Conservation (phyloP, 2,888 invertebrate species). For the Acronicta psi region DNA sequence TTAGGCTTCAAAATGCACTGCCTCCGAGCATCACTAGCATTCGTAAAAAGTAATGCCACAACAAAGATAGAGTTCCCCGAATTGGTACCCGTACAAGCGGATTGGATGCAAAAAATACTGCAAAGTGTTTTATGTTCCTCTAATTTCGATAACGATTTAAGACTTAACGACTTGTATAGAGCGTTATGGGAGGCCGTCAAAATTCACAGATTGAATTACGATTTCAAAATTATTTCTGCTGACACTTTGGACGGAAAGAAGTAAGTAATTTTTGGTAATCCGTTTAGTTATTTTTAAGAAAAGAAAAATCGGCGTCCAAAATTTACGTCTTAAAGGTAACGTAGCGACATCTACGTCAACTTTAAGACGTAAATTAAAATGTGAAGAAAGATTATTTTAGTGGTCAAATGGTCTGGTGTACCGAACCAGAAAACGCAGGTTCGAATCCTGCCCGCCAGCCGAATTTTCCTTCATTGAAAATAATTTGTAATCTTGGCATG, state of each 20-base stretch:
- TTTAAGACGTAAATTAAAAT: too few relatives aligned
- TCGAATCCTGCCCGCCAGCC: too few relatives aligned
- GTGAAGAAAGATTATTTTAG: too few relatives aligned
- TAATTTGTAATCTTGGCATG: too few relatives aligned
- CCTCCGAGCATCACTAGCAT: slow-evolving; percentile 62
- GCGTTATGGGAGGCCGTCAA: slow-evolving; percentile 63
- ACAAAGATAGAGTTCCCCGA: slow-evolving; percentile 58
- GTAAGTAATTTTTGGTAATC: slow-evolving; percentile 20
- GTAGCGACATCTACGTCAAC: too few relatives aligned
- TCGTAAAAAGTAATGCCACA: slow-evolving; percentile 61
- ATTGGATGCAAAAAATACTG: slow-evolving; percentile 46
- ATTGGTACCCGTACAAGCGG: slow-evolving; percentile 56
- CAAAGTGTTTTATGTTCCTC: slow-evolving; percentile 15
- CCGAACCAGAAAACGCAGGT: too few relatives aligned
- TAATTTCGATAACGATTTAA: slow-evolving; percentile 31
- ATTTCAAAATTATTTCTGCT: slow-evolving; percentile 17
- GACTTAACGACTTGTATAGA: slow-evolving; percentile 54
- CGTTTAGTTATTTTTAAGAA: too few relatives aligned
- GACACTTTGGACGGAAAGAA: not conserved
- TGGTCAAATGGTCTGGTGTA: too few relatives aligned
- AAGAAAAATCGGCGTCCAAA: too few relatives aligned
- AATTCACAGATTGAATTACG: slow-evolving; percentile 44
- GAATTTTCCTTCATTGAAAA: too few relatives aligned
- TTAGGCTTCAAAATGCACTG: slow-evolving; percentile 56
- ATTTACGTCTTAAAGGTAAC: too few relatives aligned